Evolutionary conservation across 2,888 invertebrate genomes (phyloP).

Genomic region (Leptinotarsa tumamoca): DNA sequence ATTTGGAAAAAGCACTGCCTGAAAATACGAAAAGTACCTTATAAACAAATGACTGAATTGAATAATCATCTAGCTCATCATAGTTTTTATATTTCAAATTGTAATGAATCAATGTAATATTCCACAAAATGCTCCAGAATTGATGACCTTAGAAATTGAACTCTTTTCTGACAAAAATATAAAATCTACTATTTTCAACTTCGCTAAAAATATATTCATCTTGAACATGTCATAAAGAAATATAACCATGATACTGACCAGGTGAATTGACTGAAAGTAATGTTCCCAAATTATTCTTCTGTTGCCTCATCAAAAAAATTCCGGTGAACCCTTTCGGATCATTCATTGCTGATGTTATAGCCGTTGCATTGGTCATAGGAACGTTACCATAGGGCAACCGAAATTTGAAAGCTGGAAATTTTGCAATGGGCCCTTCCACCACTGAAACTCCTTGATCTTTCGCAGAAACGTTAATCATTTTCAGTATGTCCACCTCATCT

Average conservation of each 20-base stretch:
- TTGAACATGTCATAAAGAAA: no score
- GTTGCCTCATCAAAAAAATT: conserved; percentile 65
- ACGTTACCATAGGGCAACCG: conserved; percentile 65
- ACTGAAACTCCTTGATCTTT: conserved; percentile 66
- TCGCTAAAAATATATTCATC: no score
- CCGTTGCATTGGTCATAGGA: conserved; percentile 62
- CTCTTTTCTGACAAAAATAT: no score
- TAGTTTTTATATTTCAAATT: no score
- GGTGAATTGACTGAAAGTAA: conserved; percentile 65
- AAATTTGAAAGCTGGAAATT: conserved; percentile 66
- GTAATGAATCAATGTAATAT: no score
- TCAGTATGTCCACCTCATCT: conserved; percentile 65
- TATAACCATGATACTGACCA: not conserved
- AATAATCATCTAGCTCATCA: no score
- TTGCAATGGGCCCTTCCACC: conserved; percentile 64
- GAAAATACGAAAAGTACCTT: no score
- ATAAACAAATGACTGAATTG: no score
- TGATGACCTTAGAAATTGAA: no score
- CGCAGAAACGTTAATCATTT: conserved; percentile 64
- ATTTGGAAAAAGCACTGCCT: no score
- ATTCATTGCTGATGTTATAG: conserved; percentile 62
- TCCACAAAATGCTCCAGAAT: no score
- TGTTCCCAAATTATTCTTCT: conserved; percentile 65
- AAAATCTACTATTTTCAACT: no score
- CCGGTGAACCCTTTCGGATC: conserved; percentile 63